Evolutionary conservation across 64 coral and sea anemone species (phyloP).

Genomic region (Pachyseris speciosa): DNA sequence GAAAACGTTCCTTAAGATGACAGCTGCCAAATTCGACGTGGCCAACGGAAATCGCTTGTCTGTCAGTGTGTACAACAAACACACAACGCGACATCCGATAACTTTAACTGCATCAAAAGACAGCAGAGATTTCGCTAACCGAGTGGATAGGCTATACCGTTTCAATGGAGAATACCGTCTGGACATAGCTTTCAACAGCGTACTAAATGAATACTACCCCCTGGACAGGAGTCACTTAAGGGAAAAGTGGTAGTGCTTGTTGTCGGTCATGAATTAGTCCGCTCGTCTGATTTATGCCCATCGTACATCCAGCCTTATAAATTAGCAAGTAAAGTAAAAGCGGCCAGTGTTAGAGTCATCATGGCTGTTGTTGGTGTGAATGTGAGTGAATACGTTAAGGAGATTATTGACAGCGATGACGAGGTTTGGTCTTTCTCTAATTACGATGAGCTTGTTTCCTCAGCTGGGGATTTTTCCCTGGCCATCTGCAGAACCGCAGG

Average conservation of each 20-base stretch:
- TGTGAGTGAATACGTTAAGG: not conserved
- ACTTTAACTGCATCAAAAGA: slow-evolving; percentile 2
- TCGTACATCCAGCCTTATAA: not conserved
- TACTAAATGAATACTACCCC: not conserved
- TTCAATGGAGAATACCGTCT: not conserved
- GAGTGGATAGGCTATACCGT: not conserved
- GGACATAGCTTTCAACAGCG: not conserved
- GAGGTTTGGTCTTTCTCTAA: not conserved
- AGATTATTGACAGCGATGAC: not conserved
- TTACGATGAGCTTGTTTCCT: slow-evolving; percentile 2
- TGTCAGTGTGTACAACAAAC: not conserved
- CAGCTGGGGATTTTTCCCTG: not conserved
- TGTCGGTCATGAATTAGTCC: not conserved
- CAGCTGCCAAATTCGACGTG: not conserved
- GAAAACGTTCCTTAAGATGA: not conserved
- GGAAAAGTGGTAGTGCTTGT: not conserved
- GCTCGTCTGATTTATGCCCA: not conserved
- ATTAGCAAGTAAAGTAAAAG: not conserved
- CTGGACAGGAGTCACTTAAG: not conserved
- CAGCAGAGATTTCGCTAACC: not conserved
- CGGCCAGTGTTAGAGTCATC: not conserved
- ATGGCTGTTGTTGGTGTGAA: not conserved
- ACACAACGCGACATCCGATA: not conserved
- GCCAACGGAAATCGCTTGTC: not conserved
- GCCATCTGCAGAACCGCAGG: not conserved